A percentile compares a stretch with the other conserved stretches of the same genome.
These are phyloP conservation scores for Henicopernis longicauda DNA, from an alignment of 2,113 vertebrate species.

Conservation along the genomic window DNA sequence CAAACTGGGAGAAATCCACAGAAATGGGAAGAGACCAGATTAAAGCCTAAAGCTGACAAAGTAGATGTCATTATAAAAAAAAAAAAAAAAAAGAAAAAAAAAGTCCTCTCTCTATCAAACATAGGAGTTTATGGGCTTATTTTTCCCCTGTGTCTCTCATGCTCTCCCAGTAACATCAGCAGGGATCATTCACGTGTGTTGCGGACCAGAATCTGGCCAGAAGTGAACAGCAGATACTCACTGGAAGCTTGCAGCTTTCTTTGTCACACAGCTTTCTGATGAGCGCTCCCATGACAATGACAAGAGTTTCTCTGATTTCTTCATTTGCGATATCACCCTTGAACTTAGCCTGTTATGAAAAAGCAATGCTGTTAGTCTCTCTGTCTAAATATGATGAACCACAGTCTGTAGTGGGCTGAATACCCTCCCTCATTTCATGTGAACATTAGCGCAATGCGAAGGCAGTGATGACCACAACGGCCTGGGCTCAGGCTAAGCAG, in stretches of 20 bases:
- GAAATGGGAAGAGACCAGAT: neutral
- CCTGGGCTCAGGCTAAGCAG: neutral
- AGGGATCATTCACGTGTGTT: neutral
- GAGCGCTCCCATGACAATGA: slow-evolving; percentile 90
- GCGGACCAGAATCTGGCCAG: neutral
- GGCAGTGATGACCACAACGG: neutral
- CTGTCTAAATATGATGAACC: neutral
- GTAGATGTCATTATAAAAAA: neutral
- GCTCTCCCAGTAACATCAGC: neutral
- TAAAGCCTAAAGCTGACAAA: neutral
- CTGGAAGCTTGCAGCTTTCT: slow-evolving; percentile 85
- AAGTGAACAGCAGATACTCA: slow-evolving; percentile 66
- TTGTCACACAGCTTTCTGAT: slow-evolving; percentile 87
- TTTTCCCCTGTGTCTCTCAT: neutral
- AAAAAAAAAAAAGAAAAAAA: neutral
- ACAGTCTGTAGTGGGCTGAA: neutral
- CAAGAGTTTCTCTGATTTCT: slow-evolving; percentile 89
- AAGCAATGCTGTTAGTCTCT: neutral
- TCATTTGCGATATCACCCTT: slow-evolving; percentile 81
- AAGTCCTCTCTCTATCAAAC: neutral
- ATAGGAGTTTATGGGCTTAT: neutral
- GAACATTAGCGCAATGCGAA: neutral
- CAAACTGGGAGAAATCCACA: neutral
- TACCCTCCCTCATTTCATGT: neutral
- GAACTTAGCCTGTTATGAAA: slow-evolving; percentile 77